Evolutionary conservation across 2,888 invertebrate species (phyloP).

Genomic region (Lepidocyrtoides sp.): DNA sequence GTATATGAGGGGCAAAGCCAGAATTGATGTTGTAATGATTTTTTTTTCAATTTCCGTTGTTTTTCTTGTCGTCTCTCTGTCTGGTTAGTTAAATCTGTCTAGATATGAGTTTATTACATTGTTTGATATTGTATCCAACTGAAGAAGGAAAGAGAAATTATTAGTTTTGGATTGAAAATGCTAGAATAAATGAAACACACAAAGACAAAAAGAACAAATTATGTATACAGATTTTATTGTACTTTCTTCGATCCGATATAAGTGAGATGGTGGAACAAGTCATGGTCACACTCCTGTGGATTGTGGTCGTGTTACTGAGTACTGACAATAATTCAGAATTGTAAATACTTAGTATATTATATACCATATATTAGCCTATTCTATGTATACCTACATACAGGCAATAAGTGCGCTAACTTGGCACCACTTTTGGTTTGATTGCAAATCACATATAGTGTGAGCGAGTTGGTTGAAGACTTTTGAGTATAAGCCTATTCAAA

Average conservation of each 20-base stretch:
- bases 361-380: background rate
- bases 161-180: too few species aligned
- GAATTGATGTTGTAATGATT: background rate
- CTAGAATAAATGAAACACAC: background rate
- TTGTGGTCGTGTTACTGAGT: slow-evolving; percentile 5
- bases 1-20: background rate
- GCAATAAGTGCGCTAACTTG: background rate
- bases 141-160: background rate
- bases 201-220: background rate
- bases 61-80: slow-evolving; percentile 41
- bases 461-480: slow-evolving; percentile 1
- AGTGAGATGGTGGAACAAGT: background rate
- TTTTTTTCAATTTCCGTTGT: slow-evolving; percentile 59
- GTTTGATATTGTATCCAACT: background rate
- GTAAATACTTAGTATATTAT: slow-evolving; percentile 10
- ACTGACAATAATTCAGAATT: slow-evolving; percentile 39
- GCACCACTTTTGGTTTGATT: background rate
- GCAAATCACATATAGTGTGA: background rate
- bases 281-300: slow-evolving; percentile 1
- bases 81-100: background rate
- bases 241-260: background rate
- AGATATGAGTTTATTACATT: background rate
- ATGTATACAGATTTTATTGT: background rate
- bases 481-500: slow-evolving; percentile 5
- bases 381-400: background rate